A percentile compares a stretch with the other conserved stretches of the same genome.
These are phyloP conservation scores for Cairina moschata DNA, from an alignment of 2,113 vertebrate genomes.

Conservation along the genomic window DNA sequence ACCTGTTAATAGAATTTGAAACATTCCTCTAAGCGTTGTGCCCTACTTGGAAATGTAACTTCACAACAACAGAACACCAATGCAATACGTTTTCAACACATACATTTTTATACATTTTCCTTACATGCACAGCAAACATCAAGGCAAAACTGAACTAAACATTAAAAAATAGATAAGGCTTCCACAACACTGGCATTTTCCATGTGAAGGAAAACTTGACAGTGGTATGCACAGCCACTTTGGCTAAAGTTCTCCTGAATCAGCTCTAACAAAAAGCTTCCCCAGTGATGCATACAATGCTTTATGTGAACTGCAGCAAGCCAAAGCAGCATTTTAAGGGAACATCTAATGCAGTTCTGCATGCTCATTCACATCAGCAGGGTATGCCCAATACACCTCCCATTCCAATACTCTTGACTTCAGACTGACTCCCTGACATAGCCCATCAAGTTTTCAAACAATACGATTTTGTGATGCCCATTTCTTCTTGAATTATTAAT, in stretches of 20 bases:
- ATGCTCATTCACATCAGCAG: rapidly evolving
- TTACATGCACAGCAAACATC: neutral
- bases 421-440: neutral
- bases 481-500: neutral
- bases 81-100: too few species aligned
- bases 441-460: neutral
- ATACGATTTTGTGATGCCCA: rapidly evolving
- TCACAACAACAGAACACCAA: neutral
- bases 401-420: neutral
- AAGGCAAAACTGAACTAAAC: neutral
- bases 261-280: neutral
- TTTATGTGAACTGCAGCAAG: neutral
- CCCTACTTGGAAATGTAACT: neutral
- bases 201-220: neutral
- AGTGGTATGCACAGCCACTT: neutral
- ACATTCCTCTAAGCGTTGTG: neutral
- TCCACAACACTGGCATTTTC: rapidly evolving
- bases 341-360: neutral
- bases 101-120: neutral
- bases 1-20: neutral
- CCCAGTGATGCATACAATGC: neutral
- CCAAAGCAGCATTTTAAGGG: neutral
- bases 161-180: neutral
- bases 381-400: rapidly evolving
- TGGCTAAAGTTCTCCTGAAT: neutral